Conservation (phyloP, 2,888 invertebrate species). For the Melinopterus prodromus region DNA sequence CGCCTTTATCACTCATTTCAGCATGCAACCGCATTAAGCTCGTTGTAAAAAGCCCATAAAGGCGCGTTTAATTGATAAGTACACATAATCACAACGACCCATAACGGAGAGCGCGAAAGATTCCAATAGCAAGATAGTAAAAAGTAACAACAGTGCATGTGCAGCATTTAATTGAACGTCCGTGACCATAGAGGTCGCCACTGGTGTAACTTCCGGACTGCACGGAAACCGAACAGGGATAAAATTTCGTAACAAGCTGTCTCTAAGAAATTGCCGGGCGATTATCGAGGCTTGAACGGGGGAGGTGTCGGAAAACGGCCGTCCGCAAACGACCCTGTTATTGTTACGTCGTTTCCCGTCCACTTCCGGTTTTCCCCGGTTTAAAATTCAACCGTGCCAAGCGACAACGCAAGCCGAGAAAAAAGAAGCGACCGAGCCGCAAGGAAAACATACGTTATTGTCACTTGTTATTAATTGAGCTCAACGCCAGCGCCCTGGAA, state of each 20-base stretch:
- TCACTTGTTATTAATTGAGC: constrained; percentile 4
- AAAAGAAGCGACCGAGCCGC: not conserved
- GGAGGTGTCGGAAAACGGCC: not conserved
- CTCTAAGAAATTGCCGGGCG: not conserved
- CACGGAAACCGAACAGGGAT: no score
- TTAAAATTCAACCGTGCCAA: not conserved
- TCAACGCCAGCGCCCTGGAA: not conserved
- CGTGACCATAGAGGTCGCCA: no score
- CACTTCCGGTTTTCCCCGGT: not conserved
- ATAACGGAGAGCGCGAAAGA: no score
- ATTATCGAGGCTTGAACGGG: not conserved
- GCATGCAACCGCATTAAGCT: no score
- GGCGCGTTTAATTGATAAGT: no score
- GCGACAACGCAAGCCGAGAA: not conserved
- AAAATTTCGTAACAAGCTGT: not conserved
- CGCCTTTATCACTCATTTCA: no score
- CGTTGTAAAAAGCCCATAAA: no score
- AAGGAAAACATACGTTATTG: constrained; percentile 4
- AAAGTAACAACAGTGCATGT: no score
- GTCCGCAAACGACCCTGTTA: constrained; percentile 4
- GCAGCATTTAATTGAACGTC: no score
- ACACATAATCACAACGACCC: no score
- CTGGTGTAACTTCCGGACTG: no score
- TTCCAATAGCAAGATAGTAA: no score
- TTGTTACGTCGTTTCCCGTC: not conserved